These are phyloP conservation scores for Heliconius melpomene DNA, from an alignment of 1,140 invertebrate species.

Conservation along the genomic window DNA sequence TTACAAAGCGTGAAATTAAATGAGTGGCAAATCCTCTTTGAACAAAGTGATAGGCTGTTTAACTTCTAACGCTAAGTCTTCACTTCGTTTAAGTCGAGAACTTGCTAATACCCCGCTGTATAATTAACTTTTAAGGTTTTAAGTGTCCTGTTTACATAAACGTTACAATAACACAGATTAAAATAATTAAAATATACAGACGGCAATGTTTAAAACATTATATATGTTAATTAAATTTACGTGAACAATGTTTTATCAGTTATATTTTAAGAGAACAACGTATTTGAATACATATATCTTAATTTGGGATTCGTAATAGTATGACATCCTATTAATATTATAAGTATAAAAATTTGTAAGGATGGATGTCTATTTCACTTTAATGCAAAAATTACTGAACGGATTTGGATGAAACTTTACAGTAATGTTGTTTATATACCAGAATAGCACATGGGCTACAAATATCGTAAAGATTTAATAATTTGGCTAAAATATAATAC, in stretches of 20 bases:
- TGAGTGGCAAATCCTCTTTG: conserved; percentile 58
- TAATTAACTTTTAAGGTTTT: conserved; percentile 32
- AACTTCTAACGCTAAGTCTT: conserved; percentile 50
- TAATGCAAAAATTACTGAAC: too few relatives aligned
- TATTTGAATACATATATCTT: too few relatives aligned
- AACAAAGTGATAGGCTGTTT: conserved; percentile 60
- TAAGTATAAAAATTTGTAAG: too few relatives aligned
- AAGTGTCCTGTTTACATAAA: conserved; percentile 12
- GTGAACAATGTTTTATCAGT: neutral
- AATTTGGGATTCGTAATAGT: too few relatives aligned
- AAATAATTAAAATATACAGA: conserved; percentile 1
- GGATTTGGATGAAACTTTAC: too few relatives aligned
- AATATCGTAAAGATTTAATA: too few relatives aligned
- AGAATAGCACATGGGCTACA: too few relatives aligned
- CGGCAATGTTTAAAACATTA: neutral
- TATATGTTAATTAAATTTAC: neutral
- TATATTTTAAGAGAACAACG: too few relatives aligned
- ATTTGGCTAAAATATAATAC: too few relatives aligned
- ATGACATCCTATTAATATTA: too few relatives aligned
- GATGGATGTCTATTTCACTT: too few relatives aligned
- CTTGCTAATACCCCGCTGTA: conserved; percentile 42
- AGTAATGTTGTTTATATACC: too few relatives aligned
- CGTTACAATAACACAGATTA: conserved; percentile 10
- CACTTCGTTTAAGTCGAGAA: conserved; percentile 37
- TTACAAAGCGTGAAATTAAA: conserved; percentile 59